phyloP scores from a whole-genome alignment of 2,888 invertebrate genomes.

The Phengaris arion region DNA sequence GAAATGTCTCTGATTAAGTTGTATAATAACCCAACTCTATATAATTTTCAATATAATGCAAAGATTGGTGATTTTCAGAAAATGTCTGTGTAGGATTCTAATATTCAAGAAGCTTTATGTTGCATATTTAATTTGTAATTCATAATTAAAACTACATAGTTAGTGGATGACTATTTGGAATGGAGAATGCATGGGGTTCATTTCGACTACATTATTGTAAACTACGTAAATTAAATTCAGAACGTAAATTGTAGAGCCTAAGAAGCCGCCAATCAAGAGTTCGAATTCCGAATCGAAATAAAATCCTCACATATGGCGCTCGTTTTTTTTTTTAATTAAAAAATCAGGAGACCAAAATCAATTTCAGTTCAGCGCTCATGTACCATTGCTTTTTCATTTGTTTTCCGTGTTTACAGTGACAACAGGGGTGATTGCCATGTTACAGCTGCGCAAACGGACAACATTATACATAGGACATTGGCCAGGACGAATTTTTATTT shows the following conservation, averaged over 20 bases:
- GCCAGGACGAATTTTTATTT: conserved; percentile 17
- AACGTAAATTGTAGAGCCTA: not conserved
- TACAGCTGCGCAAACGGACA: conserved; percentile 34
- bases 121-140: too few relatives aligned
- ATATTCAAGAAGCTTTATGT: not conserved
- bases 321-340: conserved; percentile 25
- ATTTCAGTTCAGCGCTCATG: conserved; percentile 24
- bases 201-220: too few relatives aligned
- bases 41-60: conserved; percentile 4
- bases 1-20: conserved; percentile 3
- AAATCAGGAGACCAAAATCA: conserved; percentile 28
- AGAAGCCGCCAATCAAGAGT: conserved; percentile 3
- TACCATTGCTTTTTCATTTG: conserved; percentile 34
- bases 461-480: conserved; percentile 29
- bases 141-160: too few relatives aligned
- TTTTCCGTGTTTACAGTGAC: conserved; percentile 33
- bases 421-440: conserved; percentile 34
- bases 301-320: conserved; percentile 3
- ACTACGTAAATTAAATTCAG: conserved; percentile 10
- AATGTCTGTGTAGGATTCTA: too few relatives aligned
- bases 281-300: conserved; percentile 10
- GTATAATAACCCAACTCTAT: not conserved
- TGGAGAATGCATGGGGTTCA: not conserved
- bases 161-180: not conserved
- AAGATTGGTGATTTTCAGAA: conserved; percentile 1